A percentile compares a stretch with the other conserved stretches of the same genome.
These are phyloP conservation scores for Cephus rjabovi DNA, from an alignment of 2,888 invertebrate genomes.

Conservation along the genomic window DNA sequence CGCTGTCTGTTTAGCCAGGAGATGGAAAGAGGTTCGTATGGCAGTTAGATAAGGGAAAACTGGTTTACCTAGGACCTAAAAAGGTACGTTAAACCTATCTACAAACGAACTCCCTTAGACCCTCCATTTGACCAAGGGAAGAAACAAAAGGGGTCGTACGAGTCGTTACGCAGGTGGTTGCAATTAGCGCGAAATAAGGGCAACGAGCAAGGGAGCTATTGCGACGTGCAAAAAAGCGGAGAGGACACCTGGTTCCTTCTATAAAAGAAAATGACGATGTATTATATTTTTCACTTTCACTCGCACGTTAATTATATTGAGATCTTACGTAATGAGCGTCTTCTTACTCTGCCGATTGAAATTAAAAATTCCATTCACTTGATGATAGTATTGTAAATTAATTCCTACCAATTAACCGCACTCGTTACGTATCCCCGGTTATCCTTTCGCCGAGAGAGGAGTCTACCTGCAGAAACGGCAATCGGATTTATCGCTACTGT, in stretches of 20 bases:
- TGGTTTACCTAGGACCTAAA: not conserved
- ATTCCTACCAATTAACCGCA: not conserved
- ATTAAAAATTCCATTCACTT: not conserved
- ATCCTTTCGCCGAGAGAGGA: not conserved
- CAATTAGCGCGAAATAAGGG: conserved; percentile 23
- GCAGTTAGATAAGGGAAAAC: not conserved
- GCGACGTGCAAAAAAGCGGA: not conserved
- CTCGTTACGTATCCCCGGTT: not conserved
- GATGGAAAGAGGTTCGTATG: not conserved
- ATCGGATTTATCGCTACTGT: no score
- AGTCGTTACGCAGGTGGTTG: conserved; percentile 19
- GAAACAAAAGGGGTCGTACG: conserved; percentile 9
- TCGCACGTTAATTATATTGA: not conserved
- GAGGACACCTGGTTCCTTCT: not conserved
- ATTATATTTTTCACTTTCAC: not conserved
- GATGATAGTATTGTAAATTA: not conserved
- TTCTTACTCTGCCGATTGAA: not conserved
- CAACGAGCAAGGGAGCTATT: not conserved
- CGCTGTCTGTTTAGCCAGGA: not conserved
- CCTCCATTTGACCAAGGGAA: not conserved
- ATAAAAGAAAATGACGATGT: not conserved
- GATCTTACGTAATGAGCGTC: not conserved
- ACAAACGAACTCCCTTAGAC: not conserved
- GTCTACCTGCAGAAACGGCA: no score
- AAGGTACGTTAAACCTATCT: not conserved